Evolutionary conservation across 2,113 vertebrate genomes (phyloP), one percentile per base, ranked within the genome.

Genomic region (Megaptera novaeangliae): DNA sequence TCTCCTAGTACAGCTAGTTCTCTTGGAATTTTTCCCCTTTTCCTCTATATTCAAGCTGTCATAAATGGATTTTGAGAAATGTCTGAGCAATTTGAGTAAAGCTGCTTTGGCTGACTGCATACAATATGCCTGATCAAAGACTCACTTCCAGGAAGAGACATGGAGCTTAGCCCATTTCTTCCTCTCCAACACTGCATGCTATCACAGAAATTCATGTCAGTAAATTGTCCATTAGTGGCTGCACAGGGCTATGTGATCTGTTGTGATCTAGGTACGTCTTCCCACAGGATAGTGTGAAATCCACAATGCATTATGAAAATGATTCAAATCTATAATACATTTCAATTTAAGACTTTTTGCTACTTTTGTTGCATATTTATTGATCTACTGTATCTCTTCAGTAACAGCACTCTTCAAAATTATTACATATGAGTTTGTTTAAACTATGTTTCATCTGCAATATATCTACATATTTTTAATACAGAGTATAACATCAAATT

Each of bases 401-500:
- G 21, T 20, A 71, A 91, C 91, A 91, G 2, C 23, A 64, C 5
- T 23, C 68, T 88, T 46, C 7, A 1, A 36, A 52, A 15, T 61
- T 74, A 23, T 36, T 46, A 93, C 39, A 91, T 80, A 39, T 23
- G 39, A 36, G n/a, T 91, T 41, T 8, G 31, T 95, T 68, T 95
- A 92, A 95, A 92, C 6, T 66, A 12, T 75, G 34, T 52, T 97
- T 95, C 96, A 78, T 85, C 77, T 84, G 41, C 66, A n/a, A 23
- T 71, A 69, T 41, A 89, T 81, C 93, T 95, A 94, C 86, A 81
- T 94, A 96, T 97, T 97, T 98, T 97, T 97, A 96, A 97, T 96
- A 18, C 36, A 92, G 14, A 36, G 23, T 88, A 82, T 88, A 88
- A 59, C 94, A 97, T 91, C 91, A 96, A 97, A 89, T 92, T 96